Evolutionary conservation across 2,797 vertebrate genomes (phyloP).

Genomic region (Acipenser oxyrinchus): DNA sequence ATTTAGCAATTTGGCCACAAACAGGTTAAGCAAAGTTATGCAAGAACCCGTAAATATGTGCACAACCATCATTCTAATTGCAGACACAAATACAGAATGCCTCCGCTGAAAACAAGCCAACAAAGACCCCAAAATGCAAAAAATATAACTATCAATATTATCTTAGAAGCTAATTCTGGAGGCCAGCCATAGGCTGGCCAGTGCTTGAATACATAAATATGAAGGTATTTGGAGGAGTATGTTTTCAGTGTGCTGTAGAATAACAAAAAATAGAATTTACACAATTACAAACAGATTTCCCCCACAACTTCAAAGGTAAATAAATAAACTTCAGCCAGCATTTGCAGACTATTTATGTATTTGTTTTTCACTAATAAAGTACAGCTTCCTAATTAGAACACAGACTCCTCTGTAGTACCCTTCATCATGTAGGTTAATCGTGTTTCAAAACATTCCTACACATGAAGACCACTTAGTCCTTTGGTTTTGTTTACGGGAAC

Average conservation of each 20-base stretch:
- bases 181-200: not conserved
- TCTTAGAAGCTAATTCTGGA: not conserved
- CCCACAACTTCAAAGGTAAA: slow-evolving; percentile 14
- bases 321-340: slow-evolving; percentile 11
- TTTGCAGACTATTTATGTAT: slow-evolving; percentile 10
- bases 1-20: too few species aligned
- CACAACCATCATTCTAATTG: too few species aligned
- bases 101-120: not conserved
- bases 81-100: too few species aligned
- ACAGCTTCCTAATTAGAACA: slow-evolving; percentile 11
- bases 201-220: slow-evolving; percentile 5
- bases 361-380: slow-evolving; percentile 18
- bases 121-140: too few species aligned
- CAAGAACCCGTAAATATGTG: too few species aligned
- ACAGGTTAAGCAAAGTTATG: too few species aligned
- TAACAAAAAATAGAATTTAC: slow-evolving; percentile 11
- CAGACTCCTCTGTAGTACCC: not conserved
- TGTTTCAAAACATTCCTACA: slow-evolving; percentile 3
- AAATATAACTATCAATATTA: not conserved
- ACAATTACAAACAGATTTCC: slow-evolving; percentile 20
- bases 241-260: not conserved
- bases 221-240: slow-evolving; percentile 9
- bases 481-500: not conserved
- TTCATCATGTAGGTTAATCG: slow-evolving; percentile 4
- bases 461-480: not conserved